Conservation (phyloP, 2,888 invertebrate species). For the Agrochola macilenta region DNA sequence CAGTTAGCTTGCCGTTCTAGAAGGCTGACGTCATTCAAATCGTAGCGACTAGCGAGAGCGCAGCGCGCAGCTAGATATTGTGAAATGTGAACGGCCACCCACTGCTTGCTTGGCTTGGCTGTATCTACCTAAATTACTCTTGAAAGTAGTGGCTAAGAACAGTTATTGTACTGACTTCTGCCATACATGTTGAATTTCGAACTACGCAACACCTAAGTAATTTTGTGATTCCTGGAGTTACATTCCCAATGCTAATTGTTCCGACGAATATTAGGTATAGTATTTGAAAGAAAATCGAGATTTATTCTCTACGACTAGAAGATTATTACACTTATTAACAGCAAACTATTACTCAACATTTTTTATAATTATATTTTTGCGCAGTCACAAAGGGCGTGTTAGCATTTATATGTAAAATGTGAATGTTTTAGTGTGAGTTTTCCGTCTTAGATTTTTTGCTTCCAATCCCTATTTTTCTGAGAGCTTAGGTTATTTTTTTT, state of each 20-base stretch:
- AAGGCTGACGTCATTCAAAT: constrained; percentile 89
- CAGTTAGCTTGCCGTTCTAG: constrained; percentile 86
- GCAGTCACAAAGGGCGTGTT: constrained; percentile 51
- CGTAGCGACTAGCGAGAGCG: constrained; percentile 81
- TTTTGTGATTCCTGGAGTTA: constrained; percentile 86
- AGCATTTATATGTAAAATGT: constrained; percentile 44
- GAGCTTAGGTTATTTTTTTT: constrained; percentile 5
- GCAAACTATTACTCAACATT: constrained; percentile 42
- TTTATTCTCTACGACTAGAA: constrained; percentile 70
- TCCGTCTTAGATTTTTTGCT: constrained; percentile 21
- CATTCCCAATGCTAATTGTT: constrained; percentile 87
- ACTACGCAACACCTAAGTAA: constrained; percentile 81
- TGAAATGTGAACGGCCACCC: constrained; percentile 90
- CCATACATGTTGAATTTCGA: constrained; percentile 86
- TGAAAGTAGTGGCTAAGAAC: constrained; percentile 88
- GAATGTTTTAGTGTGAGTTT: constrained; percentile 58
- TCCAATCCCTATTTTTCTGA: constrained; percentile 11
- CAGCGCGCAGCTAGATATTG: constrained; percentile 87
- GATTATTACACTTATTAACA: constrained; percentile 54
- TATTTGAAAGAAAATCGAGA: constrained; percentile 78
- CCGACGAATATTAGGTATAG: constrained; percentile 89
- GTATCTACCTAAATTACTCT: constrained; percentile 83
- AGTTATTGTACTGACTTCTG: constrained; percentile 88
- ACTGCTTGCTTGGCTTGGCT: constrained; percentile 85
- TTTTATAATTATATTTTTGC: constrained; percentile 41